Base-by-base conservation (phyloP, 2,888 invertebrate genomes). In the Meandrusa payeni region DNA sequence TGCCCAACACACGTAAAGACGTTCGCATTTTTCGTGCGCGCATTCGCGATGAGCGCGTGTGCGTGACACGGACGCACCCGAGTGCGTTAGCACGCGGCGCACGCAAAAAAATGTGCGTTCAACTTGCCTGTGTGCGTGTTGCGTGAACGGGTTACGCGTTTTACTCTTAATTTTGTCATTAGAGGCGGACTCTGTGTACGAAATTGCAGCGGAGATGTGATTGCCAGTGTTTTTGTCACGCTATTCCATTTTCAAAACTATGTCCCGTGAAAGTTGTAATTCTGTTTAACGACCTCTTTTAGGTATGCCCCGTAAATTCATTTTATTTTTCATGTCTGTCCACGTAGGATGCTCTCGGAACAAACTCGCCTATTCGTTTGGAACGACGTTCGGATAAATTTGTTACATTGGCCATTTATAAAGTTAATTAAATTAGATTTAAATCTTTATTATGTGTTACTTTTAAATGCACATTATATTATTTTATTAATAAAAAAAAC, bases 101-200 rank as follows among this genome's bases (percentile, higher is more conserved):
- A 63, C 61, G 67, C 60, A 64, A 61, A 62, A 59, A 66, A 71
- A 65, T 66, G 64, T 58, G 50, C 37, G 44, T 50, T 41, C 36
- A 50, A 46, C 46, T 34, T 51, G 41, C 48, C 23, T 12, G 37
- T 38, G 52, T 34, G 38, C 50, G 51, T 48, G 47, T 43, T 48
- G 48, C 44, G 52, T 52, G 50, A 55, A 47, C 51, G 51, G 47
- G 59, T 59, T 62, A 64, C 68, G 61, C 65, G 58, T 62, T 67
- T 64, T 55, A 54, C 69, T 73, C 71, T 72, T 73, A 72, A 77
- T 76, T 75, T 73, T 69, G 69, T 73, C 73, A 76, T 77, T 74
- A 77, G 65, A 59, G 52, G 22, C 26, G 54, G 54, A 64, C 64
- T 69, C 58, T 65, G 71, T 68, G 55, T 54, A 59, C 64, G 41